Evolutionary conservation across 2,113 vertebrate genomes (phyloP), one percentile per base, ranked within the genome.

Genomic region (Lepus timidus): DNA sequence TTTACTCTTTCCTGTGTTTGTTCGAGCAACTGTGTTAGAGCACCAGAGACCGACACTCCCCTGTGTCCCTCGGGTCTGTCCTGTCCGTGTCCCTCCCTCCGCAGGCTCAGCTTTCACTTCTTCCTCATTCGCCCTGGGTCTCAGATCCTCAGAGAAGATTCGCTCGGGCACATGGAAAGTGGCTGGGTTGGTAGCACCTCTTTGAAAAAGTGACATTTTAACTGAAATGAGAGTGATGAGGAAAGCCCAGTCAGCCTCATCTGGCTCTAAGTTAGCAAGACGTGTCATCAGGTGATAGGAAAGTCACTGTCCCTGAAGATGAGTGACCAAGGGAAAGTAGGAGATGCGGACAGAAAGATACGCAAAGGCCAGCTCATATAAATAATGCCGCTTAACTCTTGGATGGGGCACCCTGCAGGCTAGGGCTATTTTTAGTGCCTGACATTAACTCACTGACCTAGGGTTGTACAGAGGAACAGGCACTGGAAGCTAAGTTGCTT

Each of bases 181-280:
- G 27, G 33, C 55, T 70, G 14, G 5, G 44, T 51, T 71, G 49
- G 51, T 51, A 64, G 80, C 33, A 19, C 23, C 10, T 75, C 67
- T 79, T 67, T n/a, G 76, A 94, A 33, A 84, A 92, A 80, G 36
- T 44, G 33, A 80, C 58, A 62, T 39, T 78, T 76, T 83, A 70
- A 78, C 7, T 68, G 36, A 68, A 49, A 75, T 64, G 10, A 70
- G 71, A 90, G 51, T 36, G 27, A 19, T 51, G 3, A 9, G 16
- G 19, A 33, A 16, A 2, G 9, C 23, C 6, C 33, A 74, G 12
- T 3, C 55, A 39, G 10, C 67, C 36, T 67, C 22, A 84, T 55
- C 7, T 64, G 25, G 19, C 79, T 29, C 27, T 64, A 36, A 75
- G 2, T 44, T 29, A 83, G 25, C 14, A 61, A 78, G 70, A 82